Percentiles rank a stretch among this genome's conserved stretches.
Conservation (phyloP, 2,797 vertebrate genomes). For the Coluber constrictor region DNA sequence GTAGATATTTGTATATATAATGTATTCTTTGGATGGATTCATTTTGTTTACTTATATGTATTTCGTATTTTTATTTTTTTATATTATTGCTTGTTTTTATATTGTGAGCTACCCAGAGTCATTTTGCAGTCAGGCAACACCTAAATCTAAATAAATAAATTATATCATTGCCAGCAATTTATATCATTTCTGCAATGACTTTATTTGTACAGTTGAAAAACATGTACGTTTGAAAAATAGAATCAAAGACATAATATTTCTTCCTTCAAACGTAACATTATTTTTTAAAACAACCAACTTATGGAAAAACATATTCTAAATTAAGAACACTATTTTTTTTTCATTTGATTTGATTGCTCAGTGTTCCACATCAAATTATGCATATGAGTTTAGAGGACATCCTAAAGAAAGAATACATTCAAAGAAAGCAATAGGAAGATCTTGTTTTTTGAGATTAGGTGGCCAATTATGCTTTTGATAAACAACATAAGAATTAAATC, state of each 20-base stretch:
- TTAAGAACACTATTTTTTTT: neutral
- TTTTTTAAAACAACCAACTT: neutral
- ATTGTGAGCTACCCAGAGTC: neutral
- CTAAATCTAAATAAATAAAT: neutral
- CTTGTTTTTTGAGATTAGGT: neutral
- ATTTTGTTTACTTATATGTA: neutral
- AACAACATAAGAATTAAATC: constrained; percentile 7
- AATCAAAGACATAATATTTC: neutral
- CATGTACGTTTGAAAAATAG: neutral
- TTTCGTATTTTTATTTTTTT: neutral
- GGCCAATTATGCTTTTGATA: constrained; percentile 1
- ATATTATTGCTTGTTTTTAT: neutral
- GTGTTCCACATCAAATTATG: neutral
- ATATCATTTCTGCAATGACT: neutral
- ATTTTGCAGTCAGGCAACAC: neutral
- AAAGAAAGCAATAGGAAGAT: neutral
- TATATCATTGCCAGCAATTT: neutral
- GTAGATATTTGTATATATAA: neutral
- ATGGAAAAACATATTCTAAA: neutral
- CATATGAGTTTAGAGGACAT: neutral
- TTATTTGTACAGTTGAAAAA: neutral
- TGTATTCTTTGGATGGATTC: neutral
- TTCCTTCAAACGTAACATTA: neutral
- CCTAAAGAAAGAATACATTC: neutral
- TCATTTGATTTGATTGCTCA: neutral